These are phyloP conservation scores for Mactromeris polynyma DNA, from an alignment of 2,888 invertebrate genomes.

Conservation along the genomic window DNA sequence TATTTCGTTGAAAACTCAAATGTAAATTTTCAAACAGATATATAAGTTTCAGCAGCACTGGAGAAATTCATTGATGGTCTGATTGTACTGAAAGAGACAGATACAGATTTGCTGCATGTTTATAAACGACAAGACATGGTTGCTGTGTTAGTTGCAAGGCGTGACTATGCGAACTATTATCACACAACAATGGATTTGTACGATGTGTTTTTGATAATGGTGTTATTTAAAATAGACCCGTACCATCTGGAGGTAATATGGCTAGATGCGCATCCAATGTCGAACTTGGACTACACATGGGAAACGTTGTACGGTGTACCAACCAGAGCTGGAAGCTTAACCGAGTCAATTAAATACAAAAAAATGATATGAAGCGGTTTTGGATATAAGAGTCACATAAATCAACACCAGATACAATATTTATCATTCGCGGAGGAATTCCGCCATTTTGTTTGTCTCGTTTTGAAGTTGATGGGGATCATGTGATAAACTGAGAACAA, in stretches of 20 bases:
- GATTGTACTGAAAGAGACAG: slow-evolving; percentile 12
- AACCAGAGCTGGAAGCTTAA: slow-evolving; percentile 74
- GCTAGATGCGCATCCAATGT: slow-evolving; percentile 84
- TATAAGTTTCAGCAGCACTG: slow-evolving; percentile 30
- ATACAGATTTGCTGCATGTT: background rate
- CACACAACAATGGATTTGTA: slow-evolving; percentile 84
- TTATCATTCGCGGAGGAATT: slow-evolving; percentile 83
- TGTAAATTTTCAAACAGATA: background rate
- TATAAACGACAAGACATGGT: slow-evolving; percentile 45
- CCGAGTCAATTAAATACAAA: slow-evolving; percentile 72
- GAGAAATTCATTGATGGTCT: slow-evolving; percentile 36
- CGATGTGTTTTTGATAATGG: slow-evolving; percentile 81
- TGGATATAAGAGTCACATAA: slow-evolving; percentile 84
- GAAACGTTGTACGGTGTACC: slow-evolving; percentile 81
- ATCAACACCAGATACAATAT: slow-evolving; percentile 73
- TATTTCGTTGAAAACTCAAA: slow-evolving; percentile 41
- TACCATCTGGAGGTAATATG: slow-evolving; percentile 81
- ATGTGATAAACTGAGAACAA: slow-evolving; percentile 77
- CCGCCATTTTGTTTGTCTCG: slow-evolving; percentile 82
- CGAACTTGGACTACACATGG: slow-evolving; percentile 84
- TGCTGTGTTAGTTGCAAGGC: slow-evolving; percentile 77
- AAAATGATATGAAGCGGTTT: slow-evolving; percentile 83
- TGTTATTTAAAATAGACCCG: slow-evolving; percentile 75
- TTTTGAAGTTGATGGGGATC: slow-evolving; percentile 63
- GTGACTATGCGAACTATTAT: slow-evolving; percentile 85